Base-by-base conservation (phyloP, 2,113 vertebrate genomes). In the Neodontobutis hainanensis region DNA sequence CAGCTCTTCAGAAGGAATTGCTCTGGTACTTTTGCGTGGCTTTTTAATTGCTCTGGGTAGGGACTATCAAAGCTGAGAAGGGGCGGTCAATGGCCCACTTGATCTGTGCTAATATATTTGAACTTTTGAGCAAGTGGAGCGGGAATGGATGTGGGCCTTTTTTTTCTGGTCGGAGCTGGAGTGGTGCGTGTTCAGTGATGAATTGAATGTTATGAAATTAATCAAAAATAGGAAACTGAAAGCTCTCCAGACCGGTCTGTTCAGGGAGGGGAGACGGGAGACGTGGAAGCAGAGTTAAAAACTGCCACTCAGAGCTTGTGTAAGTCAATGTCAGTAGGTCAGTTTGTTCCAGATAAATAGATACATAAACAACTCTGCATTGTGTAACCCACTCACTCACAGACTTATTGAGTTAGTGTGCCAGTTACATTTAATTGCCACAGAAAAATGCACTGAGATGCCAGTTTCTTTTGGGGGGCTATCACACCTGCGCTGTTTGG, bases 91-190 rank as follows among this genome's bases (percentile, higher is more conserved):
- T 75, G 83, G 87, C 75, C 69, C 73, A 50, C 82, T 75, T 86
- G 70, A 88, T 87, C 76, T 61, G 69, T 35, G 77, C 40, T 77
- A 81, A 85, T 87, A 75, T 75, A 76, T 77, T 42, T 85, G 78
- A 85, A 65, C 56, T 78, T 46, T 45, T 65, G 78, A 69, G 75
- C 58, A 65, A 67, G 42, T 12, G 63, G 70, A 53, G 65, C 66
- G 48, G 64, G 52, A 62, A 58, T 56, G 65, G 51, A 43, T 61
- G 49, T 38, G 57, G 53, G 52, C 16, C 59, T 67, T 66, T 73
- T 51, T 46, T 56, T 27, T 27, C 19, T 27, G 9, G 6, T 60
- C 34, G 72, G 58, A 71, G 81, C 60, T 46, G 72, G 15, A 55
- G 34, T 11, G 40, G 56, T 15, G 19, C 44, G 8, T 40, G 64